These are phyloP conservation scores for Climacteris rufus DNA, from an alignment of 2,113 vertebrate species.

Conservation along the genomic window DNA sequence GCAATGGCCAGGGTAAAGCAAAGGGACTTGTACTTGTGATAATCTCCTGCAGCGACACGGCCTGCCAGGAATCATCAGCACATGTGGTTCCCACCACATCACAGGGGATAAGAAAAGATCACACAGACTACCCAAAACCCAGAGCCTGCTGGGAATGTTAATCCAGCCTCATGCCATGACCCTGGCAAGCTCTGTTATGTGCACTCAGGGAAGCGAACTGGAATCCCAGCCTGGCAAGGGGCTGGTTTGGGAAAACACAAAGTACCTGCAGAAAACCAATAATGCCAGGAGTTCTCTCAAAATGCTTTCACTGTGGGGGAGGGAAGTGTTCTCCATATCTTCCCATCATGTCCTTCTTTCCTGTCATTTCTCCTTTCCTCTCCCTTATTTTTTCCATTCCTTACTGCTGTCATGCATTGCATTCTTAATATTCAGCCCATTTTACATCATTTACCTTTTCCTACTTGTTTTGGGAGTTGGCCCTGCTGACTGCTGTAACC, in stretches of 20 bases:
- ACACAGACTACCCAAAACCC: neutral
- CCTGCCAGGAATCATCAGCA: neutral
- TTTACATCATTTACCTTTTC: neutral
- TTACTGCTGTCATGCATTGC: neutral
- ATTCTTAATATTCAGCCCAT: neutral
- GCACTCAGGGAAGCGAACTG: fast-evolving
- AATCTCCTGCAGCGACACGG: neutral
- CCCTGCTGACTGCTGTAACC: neutral
- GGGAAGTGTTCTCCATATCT: neutral
- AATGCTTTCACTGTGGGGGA: neutral
- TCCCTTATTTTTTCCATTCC: neutral
- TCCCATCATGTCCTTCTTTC: neutral
- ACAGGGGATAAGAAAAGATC: neutral
- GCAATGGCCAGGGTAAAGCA: neutral
- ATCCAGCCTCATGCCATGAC: neutral
- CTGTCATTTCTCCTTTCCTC: neutral
- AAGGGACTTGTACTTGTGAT: neutral
- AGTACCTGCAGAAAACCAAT: neutral
- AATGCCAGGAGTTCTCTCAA: neutral
- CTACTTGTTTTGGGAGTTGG: neutral
- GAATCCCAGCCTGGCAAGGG: neutral
- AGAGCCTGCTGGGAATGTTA: neutral
- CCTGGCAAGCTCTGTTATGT: fast-evolving
- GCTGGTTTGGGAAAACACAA: neutral
- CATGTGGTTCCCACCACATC: fast-evolving